Base-by-base conservation (phyloP, 2,888 invertebrate species). In the Drosophila nigricruria region DNA sequence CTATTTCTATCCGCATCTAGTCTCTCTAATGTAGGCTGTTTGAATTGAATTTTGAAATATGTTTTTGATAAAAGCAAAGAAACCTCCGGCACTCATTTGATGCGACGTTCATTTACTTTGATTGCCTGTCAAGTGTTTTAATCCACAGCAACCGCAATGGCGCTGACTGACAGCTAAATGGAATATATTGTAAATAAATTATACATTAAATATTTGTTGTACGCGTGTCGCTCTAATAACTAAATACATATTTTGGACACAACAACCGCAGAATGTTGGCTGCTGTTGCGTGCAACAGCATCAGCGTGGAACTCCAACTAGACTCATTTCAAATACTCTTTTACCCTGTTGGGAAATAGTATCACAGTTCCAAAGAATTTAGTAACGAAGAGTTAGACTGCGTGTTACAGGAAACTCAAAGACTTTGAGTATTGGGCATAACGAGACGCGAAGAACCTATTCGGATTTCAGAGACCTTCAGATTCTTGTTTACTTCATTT, bases 181-280 rank as follows among this genome's bases (percentile, higher is more conserved):
- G 18, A 14, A 42, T 42, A 16, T 12, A 34, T n/a, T 57, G 57
- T 43, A 58, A 58, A 72, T 64, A 63, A 50, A 72, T 64, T 50
- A 64, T 42, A 36, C 40, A 49, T 49, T 40, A 56, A 59, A 73
- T 65, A 73, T 72, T 71, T 77, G 65, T 52, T 25, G 14, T 25
- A 25, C 50, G 59, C 56, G 18, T 50, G 47, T 23, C 32, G 18
- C 30, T 53, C 56, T 56, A 63, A 59, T 63, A 47, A 18, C 12
- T 5, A 20, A 42, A 56, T 64, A 32, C 18, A 36, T 58, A 54
- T 53, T 62, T 36, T 73, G 50, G 45, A 49, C 40, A 16, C 69
- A 52, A 9, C 52, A 42, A 65, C 80, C 76, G 56, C 76, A 65
- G 59, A 75, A 62, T 75, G 70, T 68, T 68, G 68, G 57, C 34